phyloP scores from a whole-genome alignment of 2,797 vertebrate species.

The Parauchenoglanis punctatus region DNA sequence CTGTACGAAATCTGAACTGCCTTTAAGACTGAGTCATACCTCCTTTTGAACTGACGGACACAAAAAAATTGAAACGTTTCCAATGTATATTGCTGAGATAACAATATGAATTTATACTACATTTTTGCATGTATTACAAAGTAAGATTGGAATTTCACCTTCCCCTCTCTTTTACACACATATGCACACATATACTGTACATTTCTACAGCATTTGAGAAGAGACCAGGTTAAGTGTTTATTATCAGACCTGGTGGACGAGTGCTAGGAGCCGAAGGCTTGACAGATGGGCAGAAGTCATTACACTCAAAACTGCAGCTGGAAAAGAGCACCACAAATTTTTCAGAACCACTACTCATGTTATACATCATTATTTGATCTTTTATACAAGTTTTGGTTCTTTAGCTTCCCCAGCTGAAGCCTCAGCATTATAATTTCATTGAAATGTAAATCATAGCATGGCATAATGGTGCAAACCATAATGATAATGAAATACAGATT shows the following conservation, averaged over 20 bases:
- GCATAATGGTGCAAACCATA: background rate
- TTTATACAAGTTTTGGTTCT: background rate
- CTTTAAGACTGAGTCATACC: conserved; percentile 20
- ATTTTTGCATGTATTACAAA: background rate
- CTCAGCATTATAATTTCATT: background rate
- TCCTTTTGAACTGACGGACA: background rate
- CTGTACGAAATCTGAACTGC: background rate
- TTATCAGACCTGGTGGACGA: conserved; percentile 13
- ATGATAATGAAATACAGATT: background rate
- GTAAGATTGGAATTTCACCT: background rate
- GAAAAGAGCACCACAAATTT: background rate
- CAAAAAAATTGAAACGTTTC: background rate
- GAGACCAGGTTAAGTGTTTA: background rate
- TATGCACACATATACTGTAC: background rate
- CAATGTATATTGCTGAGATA: background rate
- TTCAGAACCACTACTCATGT: background rate
- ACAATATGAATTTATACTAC: background rate
- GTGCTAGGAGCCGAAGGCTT: background rate
- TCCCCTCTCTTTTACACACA: background rate
- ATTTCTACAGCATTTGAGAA: background rate
- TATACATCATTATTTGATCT: background rate
- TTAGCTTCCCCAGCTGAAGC: background rate
- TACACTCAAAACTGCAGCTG: conserved; percentile 18
- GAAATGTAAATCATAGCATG: background rate
- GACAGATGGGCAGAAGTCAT: fast-evolving